Base-by-base conservation (phyloP, 2,113 vertebrate genomes). In the Eulemur rufifrons region DNA sequence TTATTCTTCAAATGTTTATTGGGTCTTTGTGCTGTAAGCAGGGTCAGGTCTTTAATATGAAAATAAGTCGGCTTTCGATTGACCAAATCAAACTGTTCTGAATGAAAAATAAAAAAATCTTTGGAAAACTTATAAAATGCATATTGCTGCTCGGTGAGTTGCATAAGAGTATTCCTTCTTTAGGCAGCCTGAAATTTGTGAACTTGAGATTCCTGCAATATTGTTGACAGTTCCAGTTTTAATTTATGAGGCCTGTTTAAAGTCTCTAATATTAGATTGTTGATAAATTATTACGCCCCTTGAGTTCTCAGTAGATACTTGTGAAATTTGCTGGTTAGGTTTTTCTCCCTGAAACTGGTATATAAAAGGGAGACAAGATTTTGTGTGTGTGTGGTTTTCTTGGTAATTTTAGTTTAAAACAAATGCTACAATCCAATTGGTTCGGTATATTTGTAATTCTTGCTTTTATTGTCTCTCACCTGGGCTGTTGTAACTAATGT, bases 331-430 rank as follows among this genome's bases (percentile, higher is more conserved):
- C 63, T 85, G 56, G 42, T 82, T 89, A 80, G 66, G 13, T 74
- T 82, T 92, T 80, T 37, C 47, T 86, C 69, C 54, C 42, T 83
- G 86, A 93, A 91, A 83, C 21, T 25, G 71, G 84, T 54, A 81
- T 47, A 39, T 64, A 54, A 73, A 77, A 91, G 37, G 15, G 63
- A 89, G n/a, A 63, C 25, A 56, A 9, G 18, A 1, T 10, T 68
- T 87, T 56, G 50, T 50, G 11, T 20, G 34, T 74, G 7, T 63
- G 6, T 80, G 25, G 5, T 71, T 76, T 92, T 93, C 61, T 82
- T 83, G n/a, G 29, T 77, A 37, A 77, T 66, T 87, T 64, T 50
- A 82, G 34, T 80, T 94, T 95, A 78, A 92, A 89, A 45, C 84
- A 71, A 42, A 37, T 47, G 86, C 77, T 86, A 61, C 29, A 14